These are phyloP conservation scores for Volucella zonaria DNA, from an alignment of 2,888 invertebrate species.

Conservation along the genomic window DNA sequence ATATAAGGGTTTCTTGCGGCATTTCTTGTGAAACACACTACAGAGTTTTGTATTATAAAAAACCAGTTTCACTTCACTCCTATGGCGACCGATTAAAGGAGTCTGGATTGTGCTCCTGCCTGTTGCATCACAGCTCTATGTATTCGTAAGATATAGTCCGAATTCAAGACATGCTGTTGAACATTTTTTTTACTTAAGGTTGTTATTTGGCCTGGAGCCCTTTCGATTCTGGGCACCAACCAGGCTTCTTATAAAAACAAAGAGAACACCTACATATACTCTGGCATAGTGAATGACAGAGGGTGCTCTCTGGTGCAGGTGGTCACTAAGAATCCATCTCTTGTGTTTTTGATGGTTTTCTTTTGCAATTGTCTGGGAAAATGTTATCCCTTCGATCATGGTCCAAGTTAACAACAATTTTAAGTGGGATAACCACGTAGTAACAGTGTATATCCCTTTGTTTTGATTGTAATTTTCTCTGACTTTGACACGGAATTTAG, in stretches of 20 bases:
- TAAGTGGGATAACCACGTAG: constrained; percentile 14
- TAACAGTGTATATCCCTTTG: constrained; percentile 54
- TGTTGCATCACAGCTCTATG: constrained; percentile 51
- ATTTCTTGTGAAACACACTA: constrained; percentile 31
- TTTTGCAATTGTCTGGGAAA: constrained; percentile 29
- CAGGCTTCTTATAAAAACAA: constrained; percentile 38
- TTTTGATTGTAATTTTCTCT: constrained; percentile 56
- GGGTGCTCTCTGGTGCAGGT: constrained; percentile 69
- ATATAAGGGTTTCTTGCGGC: no score
- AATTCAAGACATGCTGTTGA: constrained; percentile 21
- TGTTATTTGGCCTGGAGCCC: constrained; percentile 34
- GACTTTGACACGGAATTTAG: constrained; percentile 43
- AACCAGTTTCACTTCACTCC: constrained; percentile 43
- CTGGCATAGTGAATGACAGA: constrained; percentile 44
- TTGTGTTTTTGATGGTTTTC: background rate
- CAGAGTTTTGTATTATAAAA: background rate
- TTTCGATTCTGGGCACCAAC: constrained; percentile 24
- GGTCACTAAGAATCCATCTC: constrained; percentile 37
- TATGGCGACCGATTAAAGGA: constrained; percentile 22
- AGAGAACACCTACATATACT: constrained; percentile 33
- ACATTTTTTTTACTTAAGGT: background rate
- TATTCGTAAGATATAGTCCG: constrained; percentile 5
- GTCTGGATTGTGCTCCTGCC: constrained; percentile 28
- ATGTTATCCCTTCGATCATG: constrained; percentile 22
- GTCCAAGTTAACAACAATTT: constrained; percentile 1